Conservation (phyloP, 2,113 vertebrate species). For the Seriola dumerili region DNA sequence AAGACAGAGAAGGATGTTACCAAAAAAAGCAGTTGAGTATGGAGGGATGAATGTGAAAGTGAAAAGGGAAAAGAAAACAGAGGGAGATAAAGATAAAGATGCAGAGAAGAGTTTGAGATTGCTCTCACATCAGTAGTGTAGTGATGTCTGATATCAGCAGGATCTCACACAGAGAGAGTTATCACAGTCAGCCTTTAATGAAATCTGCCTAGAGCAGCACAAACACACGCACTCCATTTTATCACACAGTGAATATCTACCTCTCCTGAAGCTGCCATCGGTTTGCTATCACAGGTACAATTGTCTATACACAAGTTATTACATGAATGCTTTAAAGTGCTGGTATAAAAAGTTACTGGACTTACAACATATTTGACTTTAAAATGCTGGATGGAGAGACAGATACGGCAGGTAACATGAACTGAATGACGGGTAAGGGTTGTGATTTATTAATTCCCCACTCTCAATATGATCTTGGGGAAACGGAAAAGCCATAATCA, state of each 20-base stretch:
- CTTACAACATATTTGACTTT: background rate
- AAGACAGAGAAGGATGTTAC: background rate
- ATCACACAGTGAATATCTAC: constrained; percentile 7
- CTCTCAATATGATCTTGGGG: constrained; percentile 44
- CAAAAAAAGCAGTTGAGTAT: too few relatives aligned
- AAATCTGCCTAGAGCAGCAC: constrained; percentile 51
- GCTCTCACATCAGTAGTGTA: constrained; percentile 49
- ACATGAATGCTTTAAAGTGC: background rate
- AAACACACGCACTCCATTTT: constrained; percentile 31
- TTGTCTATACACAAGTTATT: background rate
- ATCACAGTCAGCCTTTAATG: constrained; percentile 40
- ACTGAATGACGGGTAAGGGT: background rate
- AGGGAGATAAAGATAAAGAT: constrained; percentile 37
- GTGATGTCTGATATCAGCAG: constrained; percentile 57
- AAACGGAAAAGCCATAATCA: background rate
- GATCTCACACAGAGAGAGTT: constrained; percentile 32
- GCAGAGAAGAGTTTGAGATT: constrained; percentile 32
- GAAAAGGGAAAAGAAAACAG: constrained; percentile 30
- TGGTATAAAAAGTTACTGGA: background rate
- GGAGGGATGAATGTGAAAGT: constrained; percentile 25
- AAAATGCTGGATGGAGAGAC: background rate
- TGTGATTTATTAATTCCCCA: constrained; percentile 5
- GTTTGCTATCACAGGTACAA: background rate
- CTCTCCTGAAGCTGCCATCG: background rate
- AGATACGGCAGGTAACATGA: background rate